Evolutionary conservation across 2,113 vertebrate species (phyloP).

Genomic region (Xiphorhynchus elegans): DNA sequence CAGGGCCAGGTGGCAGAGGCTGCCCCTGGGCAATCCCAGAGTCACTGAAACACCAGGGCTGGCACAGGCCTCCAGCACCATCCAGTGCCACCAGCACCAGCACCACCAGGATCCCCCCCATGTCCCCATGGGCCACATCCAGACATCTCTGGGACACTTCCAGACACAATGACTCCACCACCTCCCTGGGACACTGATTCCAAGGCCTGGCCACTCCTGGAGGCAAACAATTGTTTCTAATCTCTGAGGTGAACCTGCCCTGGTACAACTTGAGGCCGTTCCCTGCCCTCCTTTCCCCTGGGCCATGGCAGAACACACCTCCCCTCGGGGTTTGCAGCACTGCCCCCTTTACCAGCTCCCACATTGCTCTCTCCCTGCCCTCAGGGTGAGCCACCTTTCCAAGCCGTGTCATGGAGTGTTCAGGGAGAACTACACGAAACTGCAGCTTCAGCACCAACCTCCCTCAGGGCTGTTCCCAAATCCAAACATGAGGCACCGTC

Average conservation of each 20-base stretch:
- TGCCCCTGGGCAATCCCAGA: too few relatives aligned
- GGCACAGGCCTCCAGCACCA: rapidly evolving
- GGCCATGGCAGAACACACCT: background rate
- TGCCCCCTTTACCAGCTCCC: background rate
- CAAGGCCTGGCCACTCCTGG: background rate
- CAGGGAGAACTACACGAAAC: background rate
- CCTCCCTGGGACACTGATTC: background rate
- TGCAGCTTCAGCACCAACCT: background rate
- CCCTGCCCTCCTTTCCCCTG: background rate
- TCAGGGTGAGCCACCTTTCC: background rate
- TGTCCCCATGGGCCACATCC: background rate
- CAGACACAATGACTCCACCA: background rate
- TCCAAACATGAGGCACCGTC: background rate
- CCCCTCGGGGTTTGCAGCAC: background rate
- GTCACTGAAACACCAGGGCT: rapidly evolving
- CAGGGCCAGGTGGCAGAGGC: too few relatives aligned
- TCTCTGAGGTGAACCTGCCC: background rate
- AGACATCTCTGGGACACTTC: background rate
- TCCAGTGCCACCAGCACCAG: background rate
- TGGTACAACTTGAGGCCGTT: background rate
- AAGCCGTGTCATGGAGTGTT: rapidly evolving
- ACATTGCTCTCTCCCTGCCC: rapidly evolving
- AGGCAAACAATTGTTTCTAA: background rate
- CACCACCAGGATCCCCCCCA: background rate
- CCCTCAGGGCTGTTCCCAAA: background rate